Evolutionary conservation across 1,140 invertebrate genomes (phyloP).

Genomic region (Brachionus rubens): DNA sequence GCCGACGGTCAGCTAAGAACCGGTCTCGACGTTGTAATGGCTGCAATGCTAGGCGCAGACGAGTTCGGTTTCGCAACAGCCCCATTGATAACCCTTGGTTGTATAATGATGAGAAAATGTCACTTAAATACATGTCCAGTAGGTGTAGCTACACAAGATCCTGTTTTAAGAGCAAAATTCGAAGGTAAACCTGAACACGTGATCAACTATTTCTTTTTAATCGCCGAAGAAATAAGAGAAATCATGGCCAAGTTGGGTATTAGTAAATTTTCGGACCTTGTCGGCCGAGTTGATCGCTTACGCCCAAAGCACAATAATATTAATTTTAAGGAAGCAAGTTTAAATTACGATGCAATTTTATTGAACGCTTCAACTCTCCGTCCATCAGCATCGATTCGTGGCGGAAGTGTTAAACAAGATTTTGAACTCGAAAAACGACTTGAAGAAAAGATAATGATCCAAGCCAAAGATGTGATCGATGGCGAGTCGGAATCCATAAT

Average conservation of each 20-base stretch:
- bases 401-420: conserved; percentile 78
- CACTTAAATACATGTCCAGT: conserved; percentile 98
- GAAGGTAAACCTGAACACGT: conserved; percentile 94
- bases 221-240: conserved; percentile 88
- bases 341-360: conserved; percentile 70
- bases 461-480: conserved; percentile 66
- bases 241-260: conserved; percentile 88
- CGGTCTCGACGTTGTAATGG: conserved; percentile 82
- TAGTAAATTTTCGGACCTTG: conserved; percentile 80
- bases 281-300: conserved; percentile 83
- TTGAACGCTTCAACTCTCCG: conserved; percentile 83
- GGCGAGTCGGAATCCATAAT: conserved; percentile 67
- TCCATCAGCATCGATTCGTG: conserved; percentile 83
- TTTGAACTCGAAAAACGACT: conserved; percentile 84
- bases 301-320: conserved; percentile 61
- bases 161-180: conserved; percentile 88
- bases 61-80: conserved; percentile 99
- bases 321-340: conserved; percentile 69
- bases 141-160: conserved; percentile 91
- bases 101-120: conserved; percentile 99
- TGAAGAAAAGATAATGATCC: conserved; percentile 78
- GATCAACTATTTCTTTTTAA: conserved; percentile 92
- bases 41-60: conserved; percentile 89
- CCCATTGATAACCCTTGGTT: conserved; percentile 90
- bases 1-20: conserved; percentile 60